Percentiles rank a stretch among this genome's conserved stretches.
phyloP scores from a whole-genome alignment of 2,113 vertebrate genomes.

The Ibidorhyncha struthersii region DNA sequence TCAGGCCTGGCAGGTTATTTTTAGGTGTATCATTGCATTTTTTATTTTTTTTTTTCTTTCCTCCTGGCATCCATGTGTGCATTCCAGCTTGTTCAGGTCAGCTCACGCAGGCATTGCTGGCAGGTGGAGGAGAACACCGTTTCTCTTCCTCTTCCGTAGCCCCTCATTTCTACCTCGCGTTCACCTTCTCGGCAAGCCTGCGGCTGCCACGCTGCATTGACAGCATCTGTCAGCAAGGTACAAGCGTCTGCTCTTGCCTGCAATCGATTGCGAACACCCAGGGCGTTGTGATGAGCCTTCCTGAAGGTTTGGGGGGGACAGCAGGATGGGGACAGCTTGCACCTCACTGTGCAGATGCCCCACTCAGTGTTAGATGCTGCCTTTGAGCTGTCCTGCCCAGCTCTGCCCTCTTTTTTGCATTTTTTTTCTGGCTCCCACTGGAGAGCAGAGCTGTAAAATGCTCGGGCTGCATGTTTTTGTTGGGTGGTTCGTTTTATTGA shows the following conservation, averaged over 20 bases:
- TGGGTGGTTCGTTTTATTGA: constrained; percentile 14
- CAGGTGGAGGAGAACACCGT: background rate
- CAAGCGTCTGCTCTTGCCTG: constrained; percentile 50
- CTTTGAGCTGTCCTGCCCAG: background rate
- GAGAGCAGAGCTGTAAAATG: background rate
- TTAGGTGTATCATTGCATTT: background rate
- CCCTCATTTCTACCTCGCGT: constrained; percentile 57
- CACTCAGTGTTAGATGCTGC: fast-evolving
- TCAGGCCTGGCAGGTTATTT: background rate
- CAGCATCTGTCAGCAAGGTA: constrained; percentile 62
- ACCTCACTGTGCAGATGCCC: no score
- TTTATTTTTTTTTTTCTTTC: no score
- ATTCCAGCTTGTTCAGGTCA: background rate
- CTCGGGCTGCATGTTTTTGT: background rate
- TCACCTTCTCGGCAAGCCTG: constrained; percentile 49
- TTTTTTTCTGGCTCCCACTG: background rate
- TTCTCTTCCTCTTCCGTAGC: background rate
- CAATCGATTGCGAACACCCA: constrained; percentile 30
- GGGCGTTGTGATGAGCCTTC: background rate
- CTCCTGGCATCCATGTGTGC: fast-evolving
- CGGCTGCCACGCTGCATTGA: constrained; percentile 21
- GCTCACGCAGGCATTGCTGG: background rate
- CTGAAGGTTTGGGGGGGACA: background rate
- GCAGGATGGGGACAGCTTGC: background rate
- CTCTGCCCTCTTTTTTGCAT: background rate